Evolutionary conservation across 2,888 invertebrate species (phyloP), one percentile per base, ranked within the genome.

Genomic region (Euzophera pinguis): DNA sequence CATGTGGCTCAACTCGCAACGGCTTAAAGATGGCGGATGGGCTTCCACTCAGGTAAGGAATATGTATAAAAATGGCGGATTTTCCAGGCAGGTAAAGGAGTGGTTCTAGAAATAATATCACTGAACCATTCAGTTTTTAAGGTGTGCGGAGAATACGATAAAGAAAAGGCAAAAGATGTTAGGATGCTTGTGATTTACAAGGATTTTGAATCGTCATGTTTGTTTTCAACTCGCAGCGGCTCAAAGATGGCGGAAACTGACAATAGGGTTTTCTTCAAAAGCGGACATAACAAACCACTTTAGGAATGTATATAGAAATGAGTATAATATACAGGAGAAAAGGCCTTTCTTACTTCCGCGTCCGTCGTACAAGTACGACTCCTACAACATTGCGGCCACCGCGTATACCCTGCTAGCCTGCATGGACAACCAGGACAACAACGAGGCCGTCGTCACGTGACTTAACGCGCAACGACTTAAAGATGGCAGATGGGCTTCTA

Each of bases 321-420:
- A n/a, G n/a, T n/a, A n/a, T n/a, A n/a, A n/a, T n/a, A n/a, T n/a
- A n/a, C n/a, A n/a, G 69, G 97, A 97, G 86, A 97, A 97, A 74
- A 96, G 96, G 74, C 97, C 97, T 6, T 98, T 97, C 92, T 90
- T 96, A 0, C 84, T 97, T 56, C 97, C 98, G 0, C 93, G 98
- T 0, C 86, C 97, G 54, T 97, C 97, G 0, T 97, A 97, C 78
- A 93, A 93, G 64, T 96, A 94, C 76, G 99, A 99, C 85, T 93
- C 97, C 0, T 94, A 96, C 73, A 98, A 98, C 78, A 95, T 98
- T 43, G 98, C 98, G 71, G 94, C 98, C 0, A 99, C 98, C 0
- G 95, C 98, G 0, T 98, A 98, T 77, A 98, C 96, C 0, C 85
- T 99, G 47, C 88, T 99, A 65, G 95, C 97, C 0, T 97, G 97